Percentiles rank a stretch among this genome's conserved stretches.
These are phyloP conservation scores for Noctuana brunneofusca DNA, from an alignment of 2,888 invertebrate species.

Conservation along the genomic window DNA sequence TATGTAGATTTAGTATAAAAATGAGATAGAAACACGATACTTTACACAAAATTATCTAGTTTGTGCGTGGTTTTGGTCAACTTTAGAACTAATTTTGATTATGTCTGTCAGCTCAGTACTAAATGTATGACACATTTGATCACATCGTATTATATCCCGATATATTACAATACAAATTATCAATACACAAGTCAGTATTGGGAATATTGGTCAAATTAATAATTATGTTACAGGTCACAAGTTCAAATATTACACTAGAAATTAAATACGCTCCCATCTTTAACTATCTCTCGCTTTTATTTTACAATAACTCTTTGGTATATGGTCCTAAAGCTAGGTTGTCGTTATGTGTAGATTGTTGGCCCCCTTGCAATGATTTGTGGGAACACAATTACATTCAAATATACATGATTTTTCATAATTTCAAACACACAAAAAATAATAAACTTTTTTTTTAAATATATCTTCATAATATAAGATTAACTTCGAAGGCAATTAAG, in stretches of 20 bases:
- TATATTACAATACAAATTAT: constrained; percentile 46
- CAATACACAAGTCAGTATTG: constrained; percentile 51
- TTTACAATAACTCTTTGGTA: constrained; percentile 82
- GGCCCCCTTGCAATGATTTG: constrained; percentile 61
- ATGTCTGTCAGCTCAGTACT: too few relatives aligned
- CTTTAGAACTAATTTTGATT: background rate
- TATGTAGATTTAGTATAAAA: too few relatives aligned
- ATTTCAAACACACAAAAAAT: too few relatives aligned
- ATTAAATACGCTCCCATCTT: constrained; percentile 71
- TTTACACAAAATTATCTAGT: too few relatives aligned
- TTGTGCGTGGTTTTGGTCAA: background rate
- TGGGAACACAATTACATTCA: background rate
- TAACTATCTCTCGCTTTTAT: constrained; percentile 68
- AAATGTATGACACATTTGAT: background rate
- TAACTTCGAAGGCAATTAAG: background rate
- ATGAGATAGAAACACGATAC: too few relatives aligned
- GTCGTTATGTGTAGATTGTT: constrained; percentile 64
- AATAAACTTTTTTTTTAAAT: too few relatives aligned
- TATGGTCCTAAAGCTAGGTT: constrained; percentile 77
- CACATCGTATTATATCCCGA: constrained; percentile 25
- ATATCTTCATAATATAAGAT: too few relatives aligned
- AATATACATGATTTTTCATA: background rate
- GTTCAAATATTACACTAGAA: constrained; percentile 70
- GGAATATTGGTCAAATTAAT: constrained; percentile 70
- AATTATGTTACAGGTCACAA: constrained; percentile 68